These are phyloP conservation scores for Himalopsyche kuldschensis DNA, from an alignment of 2,888 invertebrate species.

Conservation along the genomic window DNA sequence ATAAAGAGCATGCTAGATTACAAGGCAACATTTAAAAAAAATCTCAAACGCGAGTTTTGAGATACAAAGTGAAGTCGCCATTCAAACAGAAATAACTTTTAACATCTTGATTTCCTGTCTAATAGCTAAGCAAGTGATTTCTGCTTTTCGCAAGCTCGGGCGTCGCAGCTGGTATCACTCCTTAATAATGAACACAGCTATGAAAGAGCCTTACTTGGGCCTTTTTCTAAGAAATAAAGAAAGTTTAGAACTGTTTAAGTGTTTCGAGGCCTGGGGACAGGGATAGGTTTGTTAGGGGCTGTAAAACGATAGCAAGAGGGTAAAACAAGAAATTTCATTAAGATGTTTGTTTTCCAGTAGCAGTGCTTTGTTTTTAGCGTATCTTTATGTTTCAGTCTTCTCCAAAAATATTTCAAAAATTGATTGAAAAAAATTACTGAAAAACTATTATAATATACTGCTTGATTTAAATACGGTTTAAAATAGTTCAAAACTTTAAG, in stretches of 20 bases:
- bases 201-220: constrained; percentile 1
- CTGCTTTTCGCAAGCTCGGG: constrained; percentile 5
- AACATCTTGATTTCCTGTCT: constrained; percentile 28
- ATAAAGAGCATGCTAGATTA: not conserved
- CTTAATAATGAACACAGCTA: constrained; percentile 28
- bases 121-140: constrained; percentile 15
- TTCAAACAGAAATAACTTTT: constrained; percentile 9
- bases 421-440: not conserved
- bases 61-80: constrained; percentile 9
- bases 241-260: constrained; percentile 29
- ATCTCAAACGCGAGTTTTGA: not conserved
- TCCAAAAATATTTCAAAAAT: not conserved
- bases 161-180: constrained; percentile 18
- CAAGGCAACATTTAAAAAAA: not conserved
- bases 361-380: not conserved
- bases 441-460: not conserved
- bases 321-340: constrained; percentile 34
- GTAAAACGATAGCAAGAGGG: constrained; percentile 10
- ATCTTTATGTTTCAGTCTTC: not conserved
- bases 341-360: constrained; percentile 27
- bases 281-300: not conserved
- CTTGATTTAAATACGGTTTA: no score
- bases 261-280: constrained; percentile 25
- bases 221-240: constrained; percentile 22
- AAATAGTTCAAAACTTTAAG: no score